These are phyloP conservation scores for Homarus gammarus DNA, from an alignment of 2,888 invertebrate species.

Conservation along the genomic window DNA sequence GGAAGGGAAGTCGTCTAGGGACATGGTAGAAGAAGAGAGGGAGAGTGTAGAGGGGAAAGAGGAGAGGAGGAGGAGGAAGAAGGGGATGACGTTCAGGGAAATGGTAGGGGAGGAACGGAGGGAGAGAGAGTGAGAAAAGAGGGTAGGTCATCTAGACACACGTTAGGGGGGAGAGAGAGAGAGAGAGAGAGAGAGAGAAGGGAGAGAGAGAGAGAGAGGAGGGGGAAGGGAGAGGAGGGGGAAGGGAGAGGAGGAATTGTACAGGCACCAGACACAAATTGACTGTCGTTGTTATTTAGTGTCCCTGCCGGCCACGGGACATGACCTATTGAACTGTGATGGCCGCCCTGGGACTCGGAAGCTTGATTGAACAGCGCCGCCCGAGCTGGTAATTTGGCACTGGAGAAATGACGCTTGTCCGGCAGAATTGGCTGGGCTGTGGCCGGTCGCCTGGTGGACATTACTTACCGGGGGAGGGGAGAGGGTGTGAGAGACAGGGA, in stretches of 20 bases:
- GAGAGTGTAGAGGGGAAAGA: too few relatives aligned
- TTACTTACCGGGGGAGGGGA: not conserved
- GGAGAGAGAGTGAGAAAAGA: not conserved
- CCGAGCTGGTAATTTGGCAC: constrained; percentile 50
- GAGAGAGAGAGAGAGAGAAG: not conserved
- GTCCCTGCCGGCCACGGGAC: constrained; percentile 47
- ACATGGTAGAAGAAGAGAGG: not conserved
- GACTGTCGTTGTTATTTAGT: constrained; percentile 57
- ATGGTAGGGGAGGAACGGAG: not conserved
- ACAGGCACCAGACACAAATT: constrained; percentile 20
- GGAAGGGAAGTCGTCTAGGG: not conserved
- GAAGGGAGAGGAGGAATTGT: not conserved
- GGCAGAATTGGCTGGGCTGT: constrained; percentile 37
- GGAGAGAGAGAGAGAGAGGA: not conserved
- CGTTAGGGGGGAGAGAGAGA: not conserved
- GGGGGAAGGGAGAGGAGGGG: not conserved
- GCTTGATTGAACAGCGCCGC: constrained; percentile 36
- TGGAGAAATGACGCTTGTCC: constrained; percentile 55
- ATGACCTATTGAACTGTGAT: constrained; percentile 68
- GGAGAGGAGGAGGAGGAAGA: not conserved
- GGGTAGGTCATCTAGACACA: too few relatives aligned
- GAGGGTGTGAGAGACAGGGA: not conserved
- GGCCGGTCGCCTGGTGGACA: constrained; percentile 10
- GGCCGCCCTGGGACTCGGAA: constrained; percentile 46
- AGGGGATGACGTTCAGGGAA: not conserved